Evolutionary conservation across 2,888 invertebrate genomes (phyloP).

Genomic region (Syritta pipiens): DNA sequence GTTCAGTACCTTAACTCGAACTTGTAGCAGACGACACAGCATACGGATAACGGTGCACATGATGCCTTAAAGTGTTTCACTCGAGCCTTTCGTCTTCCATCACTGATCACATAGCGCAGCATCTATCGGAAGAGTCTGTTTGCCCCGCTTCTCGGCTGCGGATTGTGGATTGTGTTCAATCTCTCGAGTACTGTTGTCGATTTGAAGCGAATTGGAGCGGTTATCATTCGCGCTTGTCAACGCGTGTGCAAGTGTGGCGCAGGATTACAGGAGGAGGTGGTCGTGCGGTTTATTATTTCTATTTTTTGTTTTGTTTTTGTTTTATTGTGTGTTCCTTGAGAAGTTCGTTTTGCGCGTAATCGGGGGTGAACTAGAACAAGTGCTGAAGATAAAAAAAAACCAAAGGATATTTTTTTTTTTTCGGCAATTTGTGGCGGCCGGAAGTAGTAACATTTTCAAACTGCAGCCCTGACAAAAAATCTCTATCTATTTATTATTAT

Average conservation of each 20-base stretch:
- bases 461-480: neutral
- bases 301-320: neutral
- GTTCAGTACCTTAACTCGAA: conserved; percentile 70
- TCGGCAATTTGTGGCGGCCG: conserved; percentile 7
- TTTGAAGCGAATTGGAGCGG: conserved; percentile 50
- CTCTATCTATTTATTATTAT: conserved; percentile 1
- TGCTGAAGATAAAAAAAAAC: conserved; percentile 1
- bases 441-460: conserved; percentile 36
- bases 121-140: conserved; percentile 64
- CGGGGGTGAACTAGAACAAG: conserved; percentile 41
- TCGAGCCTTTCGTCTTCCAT: conserved; percentile 69
- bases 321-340: neutral
- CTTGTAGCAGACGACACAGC: conserved; percentile 69
- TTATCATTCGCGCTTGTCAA: conserved; percentile 66
- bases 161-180: conserved; percentile 61
- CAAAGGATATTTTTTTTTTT: conserved; percentile 51
- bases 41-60: conserved; percentile 69
- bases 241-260: conserved; percentile 62
- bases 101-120: conserved; percentile 62
- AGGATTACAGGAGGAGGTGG: conserved; percentile 56
- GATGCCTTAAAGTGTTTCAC: conserved; percentile 69
- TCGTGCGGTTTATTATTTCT: conserved; percentile 26
- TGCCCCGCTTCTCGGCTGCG: conserved; percentile 45
- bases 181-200: conserved; percentile 43
- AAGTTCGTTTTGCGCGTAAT: neutral